Conservation (phyloP, 64 coral and sea anemone genomes). For the Catalaphyllia jardinei region DNA sequence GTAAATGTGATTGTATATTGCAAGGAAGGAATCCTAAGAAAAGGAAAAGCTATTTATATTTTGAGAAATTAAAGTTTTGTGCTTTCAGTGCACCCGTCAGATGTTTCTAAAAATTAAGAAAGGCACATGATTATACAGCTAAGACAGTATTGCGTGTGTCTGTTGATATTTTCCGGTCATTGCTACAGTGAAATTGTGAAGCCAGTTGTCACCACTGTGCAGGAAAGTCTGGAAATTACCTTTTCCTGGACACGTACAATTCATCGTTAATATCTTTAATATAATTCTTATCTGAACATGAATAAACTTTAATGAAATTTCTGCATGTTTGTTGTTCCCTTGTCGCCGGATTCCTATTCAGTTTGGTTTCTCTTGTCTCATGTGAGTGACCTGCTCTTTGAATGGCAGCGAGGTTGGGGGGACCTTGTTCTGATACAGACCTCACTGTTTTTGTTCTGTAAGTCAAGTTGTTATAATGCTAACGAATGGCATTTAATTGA, state of each 20-base stretch:
- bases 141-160: not conserved
- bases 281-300: not conserved
- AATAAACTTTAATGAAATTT: too few species aligned
- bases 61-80: conserved; percentile 5
- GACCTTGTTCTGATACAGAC: too few species aligned
- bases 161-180: not conserved
- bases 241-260: too few species aligned
- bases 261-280: not conserved
- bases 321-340: too few species aligned
- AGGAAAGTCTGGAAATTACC: not conserved
- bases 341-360: too few species aligned
- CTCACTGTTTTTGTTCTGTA: too few species aligned
- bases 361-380: too few species aligned
- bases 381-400: too few species aligned
- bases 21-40: not conserved
- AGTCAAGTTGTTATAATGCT: too few species aligned
- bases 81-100: not conserved
- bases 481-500: too few species aligned
- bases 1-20: conserved; percentile 27
- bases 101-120: not conserved
- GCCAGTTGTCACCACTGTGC: not conserved
- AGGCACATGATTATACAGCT: not conserved
- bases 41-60: conserved; percentile 40
- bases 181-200: not conserved
- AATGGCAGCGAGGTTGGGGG: too few species aligned